phyloP scores from a whole-genome alignment of 2,113 vertebrate species.

The Daphoenositta chrysoptera region DNA sequence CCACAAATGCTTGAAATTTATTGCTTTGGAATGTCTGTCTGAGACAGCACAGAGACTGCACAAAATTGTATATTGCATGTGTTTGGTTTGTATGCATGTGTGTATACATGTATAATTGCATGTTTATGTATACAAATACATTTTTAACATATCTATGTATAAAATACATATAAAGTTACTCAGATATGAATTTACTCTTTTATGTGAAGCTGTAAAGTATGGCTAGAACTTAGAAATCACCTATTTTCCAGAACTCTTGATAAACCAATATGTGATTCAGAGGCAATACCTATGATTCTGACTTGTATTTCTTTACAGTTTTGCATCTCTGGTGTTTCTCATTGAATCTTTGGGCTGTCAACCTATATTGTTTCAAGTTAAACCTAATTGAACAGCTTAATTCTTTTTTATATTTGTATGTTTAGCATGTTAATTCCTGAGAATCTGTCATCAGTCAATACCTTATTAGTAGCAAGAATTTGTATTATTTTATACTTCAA shows the following conservation, averaged over 20 bases:
- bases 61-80: neutral
- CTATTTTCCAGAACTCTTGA: neutral
- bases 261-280: neutral
- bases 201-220: neutral
- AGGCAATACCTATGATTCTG: neutral
- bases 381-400: neutral
- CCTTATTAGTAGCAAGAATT: neutral
- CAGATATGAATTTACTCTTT: neutral
- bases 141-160: neutral
- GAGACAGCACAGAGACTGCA: neutral
- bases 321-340: neutral
- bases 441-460: neutral
- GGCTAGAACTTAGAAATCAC: neutral
- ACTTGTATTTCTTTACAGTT: neutral
- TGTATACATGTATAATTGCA: neutral
- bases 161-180: neutral
- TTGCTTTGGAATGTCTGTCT: neutral
- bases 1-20: neutral
- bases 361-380: neutral
- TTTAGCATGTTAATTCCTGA: neutral
- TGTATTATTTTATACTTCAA: neutral
- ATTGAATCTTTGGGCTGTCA: neutral
- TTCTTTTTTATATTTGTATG: neutral
- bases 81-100: neutral
- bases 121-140: neutral